Evolutionary conservation across 2,888 invertebrate species (phyloP), one percentile per base, ranked within the genome.

Genomic region (Hipparchia semele): DNA sequence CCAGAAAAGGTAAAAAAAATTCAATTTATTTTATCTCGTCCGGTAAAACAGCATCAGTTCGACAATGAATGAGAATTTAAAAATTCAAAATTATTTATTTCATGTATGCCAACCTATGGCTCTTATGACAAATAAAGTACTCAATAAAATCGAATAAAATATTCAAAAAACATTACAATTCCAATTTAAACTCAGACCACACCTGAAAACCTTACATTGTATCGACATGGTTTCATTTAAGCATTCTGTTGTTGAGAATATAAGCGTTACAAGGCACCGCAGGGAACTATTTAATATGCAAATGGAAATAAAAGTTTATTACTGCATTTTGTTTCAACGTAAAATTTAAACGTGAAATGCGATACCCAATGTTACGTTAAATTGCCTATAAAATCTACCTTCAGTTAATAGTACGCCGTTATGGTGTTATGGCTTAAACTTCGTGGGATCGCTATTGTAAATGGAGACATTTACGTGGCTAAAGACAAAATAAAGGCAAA

Each of bases 361-460:
- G 70, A 75, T 75, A 71, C 74, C 70, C 75, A 76, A 76, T 74
- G 74, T 73, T 74, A 73, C 73, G 70, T 77, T 77, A 74, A 77
- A 77, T 77, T 76, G 74, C 71, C 73, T 69, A 77, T 77, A 77
- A 74, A 76, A 68, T 70, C 64, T 73, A 75, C 75, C 74, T 74
- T 64, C 68, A 69, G 68, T 71, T 75, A 75, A 77, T 74, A 76
- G 73, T 76, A 73, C 66, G 71, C 69, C 70, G 65, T 74, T 74
- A 71, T 59, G 60, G 56, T 73, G 61, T 73, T 74, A 75, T 64
- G 69, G 62, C 69, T 66, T 71, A 69, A 74, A 74, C 71, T 71
- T 71, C 59, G 65, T 68, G 64, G 74, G 66, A 62, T 73, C 46
- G 67, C 71, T 66, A 74, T 76, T 74, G 74, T 76, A 73, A 74